Base-by-base conservation (phyloP, 2,797 vertebrate species). In the Labroides dimidiatus region DNA sequence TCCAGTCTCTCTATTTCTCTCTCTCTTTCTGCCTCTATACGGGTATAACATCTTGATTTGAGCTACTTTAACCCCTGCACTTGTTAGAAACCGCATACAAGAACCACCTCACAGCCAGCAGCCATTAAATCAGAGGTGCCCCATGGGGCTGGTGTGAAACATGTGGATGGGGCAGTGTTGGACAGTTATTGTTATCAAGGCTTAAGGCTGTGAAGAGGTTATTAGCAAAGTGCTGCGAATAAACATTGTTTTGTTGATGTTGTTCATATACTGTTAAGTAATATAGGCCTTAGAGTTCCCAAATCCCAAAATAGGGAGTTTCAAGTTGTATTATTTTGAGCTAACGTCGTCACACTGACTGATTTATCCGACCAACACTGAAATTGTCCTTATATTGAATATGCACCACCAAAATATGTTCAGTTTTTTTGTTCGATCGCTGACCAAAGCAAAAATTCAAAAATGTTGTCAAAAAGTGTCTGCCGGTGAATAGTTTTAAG, bases 1-100 rank as follows among this genome's bases (percentile, higher is more conserved):
- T 91, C 82, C 87, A 91, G 88, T 85, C 64, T 77, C 72, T 39
- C 37, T 30, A 30, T 51, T 60, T 24, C 51, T 75, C 51, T 63
- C 51, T 61, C 30, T 13, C 45, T 39, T 10, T 30, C 67, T 48
- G 16, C 70, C 78, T 30, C 50, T 69, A 67, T 51, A 42, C 50
- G 54, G 77, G 39, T 41, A 63, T 2, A 80, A 62, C 73, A 78
- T 83, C 81, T 79, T 78, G 63, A 80, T 83, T 80, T 65, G 20
- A 37, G 37, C 65, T 27, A 30, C 44, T 57, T 41, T 56, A 43
- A 51, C 68, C 65, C 64, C 54, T 60, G 60, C 58, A 82, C 78
- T 84, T 72, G 54, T 79, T 65, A 62, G 62, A 69, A 50, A 61
- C 47, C 7, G 36, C 20, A 53, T 54, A 49, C 24, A 48, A 42